Evolutionary conservation across 2,113 vertebrate species (phyloP).

Genomic region (Phyllostomus hastatus): DNA sequence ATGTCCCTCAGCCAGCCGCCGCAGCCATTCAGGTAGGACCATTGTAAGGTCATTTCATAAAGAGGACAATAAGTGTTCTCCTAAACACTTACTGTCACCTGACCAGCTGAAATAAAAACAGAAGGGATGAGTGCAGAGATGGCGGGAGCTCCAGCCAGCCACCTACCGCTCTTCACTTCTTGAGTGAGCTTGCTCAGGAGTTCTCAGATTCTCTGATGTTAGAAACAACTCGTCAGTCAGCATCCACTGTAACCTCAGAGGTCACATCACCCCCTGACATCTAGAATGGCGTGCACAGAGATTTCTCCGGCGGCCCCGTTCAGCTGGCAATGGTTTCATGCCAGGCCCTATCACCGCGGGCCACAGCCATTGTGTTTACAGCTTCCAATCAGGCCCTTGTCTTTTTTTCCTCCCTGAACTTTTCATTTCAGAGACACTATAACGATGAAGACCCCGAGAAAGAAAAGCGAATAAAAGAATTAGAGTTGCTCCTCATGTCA

Average conservation of each 20-base stretch:
- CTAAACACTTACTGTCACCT: constrained; percentile 11
- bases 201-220: background rate
- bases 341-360: constrained; percentile 49
- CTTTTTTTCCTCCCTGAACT: constrained; percentile 76
- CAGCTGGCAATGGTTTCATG: constrained; percentile 16
- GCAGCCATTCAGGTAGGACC: constrained; percentile 94
- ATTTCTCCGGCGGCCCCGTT: constrained; percentile 55
- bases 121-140: constrained; percentile 42
- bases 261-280: constrained; percentile 49
- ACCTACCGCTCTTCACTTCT: background rate
- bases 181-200: background rate
- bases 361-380: constrained; percentile 68
- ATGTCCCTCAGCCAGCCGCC: constrained; percentile 94
- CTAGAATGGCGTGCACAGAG: constrained; percentile 22
- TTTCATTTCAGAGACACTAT: constrained; percentile 95
- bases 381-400: constrained; percentile 73
- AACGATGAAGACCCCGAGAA: constrained; percentile 99
- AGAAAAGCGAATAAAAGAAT: constrained; percentile 99
- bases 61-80: too few relatives aligned
- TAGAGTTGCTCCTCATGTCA: constrained; percentile 98
- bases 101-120: constrained; percentile 14
- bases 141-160: constrained; percentile 39
- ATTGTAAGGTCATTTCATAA: constrained; percentile 61
- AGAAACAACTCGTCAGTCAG: background rate
- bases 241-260: constrained; percentile 19